phyloP scores from a whole-genome alignment of 2,888 invertebrate genomes.

The Folsomia manolachei region DNA sequence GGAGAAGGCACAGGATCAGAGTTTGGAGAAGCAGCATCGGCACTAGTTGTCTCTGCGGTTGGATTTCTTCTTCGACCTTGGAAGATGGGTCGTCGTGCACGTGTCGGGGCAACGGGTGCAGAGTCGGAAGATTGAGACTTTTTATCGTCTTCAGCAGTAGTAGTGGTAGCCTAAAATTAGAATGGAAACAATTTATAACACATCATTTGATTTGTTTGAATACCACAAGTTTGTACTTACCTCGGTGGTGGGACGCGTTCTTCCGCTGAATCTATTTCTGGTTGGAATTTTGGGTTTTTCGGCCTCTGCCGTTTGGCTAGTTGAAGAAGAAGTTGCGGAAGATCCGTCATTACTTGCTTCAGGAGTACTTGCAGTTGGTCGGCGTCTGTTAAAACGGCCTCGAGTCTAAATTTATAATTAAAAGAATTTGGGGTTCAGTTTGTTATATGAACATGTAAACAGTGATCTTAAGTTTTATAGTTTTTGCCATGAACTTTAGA shows the following conservation, averaged over 20 bases:
- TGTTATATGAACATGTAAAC: too few species aligned
- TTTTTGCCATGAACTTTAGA: too few species aligned
- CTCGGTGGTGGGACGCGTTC: constrained; percentile 25
- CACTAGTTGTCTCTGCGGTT: constrained; percentile 4
- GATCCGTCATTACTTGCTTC: background rate
- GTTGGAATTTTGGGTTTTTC: background rate
- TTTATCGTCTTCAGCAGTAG: constrained; percentile 20
- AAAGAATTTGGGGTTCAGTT: background rate
- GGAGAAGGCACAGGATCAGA: constrained; percentile 8
- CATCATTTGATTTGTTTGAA: background rate
- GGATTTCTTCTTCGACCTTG: constrained; percentile 32
- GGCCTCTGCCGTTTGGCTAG: background rate
- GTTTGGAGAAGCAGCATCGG: constrained; percentile 12
- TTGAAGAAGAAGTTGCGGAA: background rate
- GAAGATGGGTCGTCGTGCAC: constrained; percentile 26
- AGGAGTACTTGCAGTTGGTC: background rate
- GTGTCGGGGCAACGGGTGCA: background rate
- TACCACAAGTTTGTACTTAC: background rate
- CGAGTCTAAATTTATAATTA: constrained; percentile 16
- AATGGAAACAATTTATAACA: background rate
- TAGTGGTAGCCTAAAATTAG: background rate
- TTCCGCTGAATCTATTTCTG: constrained; percentile 28
- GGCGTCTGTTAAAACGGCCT: constrained; percentile 18
- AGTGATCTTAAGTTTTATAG: background rate
- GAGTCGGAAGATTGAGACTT: constrained; percentile 12